Conservation (phyloP, 2,797 vertebrate species). For the Coregonus suidteri region DNA sequence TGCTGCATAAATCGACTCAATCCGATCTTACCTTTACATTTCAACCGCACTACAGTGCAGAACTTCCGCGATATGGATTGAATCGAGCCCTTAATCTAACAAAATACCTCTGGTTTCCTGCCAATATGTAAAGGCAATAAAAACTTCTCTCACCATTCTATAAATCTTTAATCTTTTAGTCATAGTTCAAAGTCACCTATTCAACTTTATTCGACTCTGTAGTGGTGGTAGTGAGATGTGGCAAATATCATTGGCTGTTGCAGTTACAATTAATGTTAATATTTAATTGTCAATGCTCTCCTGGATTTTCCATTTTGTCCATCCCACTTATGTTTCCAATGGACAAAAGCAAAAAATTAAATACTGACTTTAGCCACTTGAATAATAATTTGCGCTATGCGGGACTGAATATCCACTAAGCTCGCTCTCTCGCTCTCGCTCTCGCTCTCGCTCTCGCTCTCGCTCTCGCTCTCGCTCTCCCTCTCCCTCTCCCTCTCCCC, state of each 20-base stretch:
- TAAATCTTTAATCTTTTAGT: not conserved
- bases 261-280: conserved; percentile 5
- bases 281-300: not conserved
- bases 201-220: not conserved
- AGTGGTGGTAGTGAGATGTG: not conserved
- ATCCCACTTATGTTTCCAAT: not conserved
- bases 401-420: too few relatives aligned
- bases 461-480: not conserved
- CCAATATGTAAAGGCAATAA: conserved; percentile 1
- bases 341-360: not conserved
- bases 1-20: too few relatives aligned
- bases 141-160: conserved; percentile 1
- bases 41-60: too few relatives aligned
- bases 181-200: not conserved
- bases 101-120: not conserved
- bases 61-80: not conserved
- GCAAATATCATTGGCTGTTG: not conserved
- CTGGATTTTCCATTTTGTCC: not conserved
- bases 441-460: not conserved
- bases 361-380: not conserved
- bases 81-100: not conserved
- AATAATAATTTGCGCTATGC: not conserved
- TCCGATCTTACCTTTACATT: too few relatives aligned
- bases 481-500: not conserved
- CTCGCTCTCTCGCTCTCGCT: not conserved